Conservation (phyloP, 2,113 vertebrate genomes). For the Macquaria australasica region DNA sequence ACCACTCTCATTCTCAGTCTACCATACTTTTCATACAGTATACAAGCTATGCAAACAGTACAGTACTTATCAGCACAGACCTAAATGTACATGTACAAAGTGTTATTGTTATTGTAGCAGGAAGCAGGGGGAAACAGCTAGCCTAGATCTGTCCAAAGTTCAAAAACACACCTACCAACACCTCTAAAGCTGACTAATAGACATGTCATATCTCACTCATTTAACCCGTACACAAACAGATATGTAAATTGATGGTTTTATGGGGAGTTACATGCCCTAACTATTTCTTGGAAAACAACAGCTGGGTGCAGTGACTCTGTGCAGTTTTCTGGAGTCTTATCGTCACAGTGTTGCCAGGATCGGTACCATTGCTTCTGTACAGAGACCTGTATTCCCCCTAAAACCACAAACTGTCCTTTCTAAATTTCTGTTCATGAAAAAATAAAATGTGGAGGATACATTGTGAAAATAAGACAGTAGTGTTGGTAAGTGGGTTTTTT, state of each 20-base stretch:
- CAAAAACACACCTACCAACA: too few species aligned
- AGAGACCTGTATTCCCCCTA: not conserved
- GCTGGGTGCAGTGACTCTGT: not conserved
- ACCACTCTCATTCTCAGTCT: not conserved
- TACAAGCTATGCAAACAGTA: not conserved
- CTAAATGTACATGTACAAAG: not conserved
- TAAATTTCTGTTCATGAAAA: not conserved
- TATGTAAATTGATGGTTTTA: not conserved
- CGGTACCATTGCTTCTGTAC: not conserved
- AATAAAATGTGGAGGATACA: not conserved
- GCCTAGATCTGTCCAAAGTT: not conserved
- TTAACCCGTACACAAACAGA: not conserved
- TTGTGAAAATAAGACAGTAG: not conserved
- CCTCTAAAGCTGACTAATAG: not conserved
- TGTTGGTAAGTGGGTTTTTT: not conserved
- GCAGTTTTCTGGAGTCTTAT: not conserved
- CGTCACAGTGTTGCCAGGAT: not conserved
- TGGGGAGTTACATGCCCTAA: not conserved
- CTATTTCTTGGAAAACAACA: not conserved
- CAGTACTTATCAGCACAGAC: not conserved
- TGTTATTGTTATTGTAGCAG: not conserved
- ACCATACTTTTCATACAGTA: not conserved
- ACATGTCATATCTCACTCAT: not conserved
- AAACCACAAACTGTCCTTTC: not conserved
- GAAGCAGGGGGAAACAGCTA: not conserved